phyloP scores from a whole-genome alignment of 2,113 vertebrate genomes.

The Pionites leucogaster region DNA sequence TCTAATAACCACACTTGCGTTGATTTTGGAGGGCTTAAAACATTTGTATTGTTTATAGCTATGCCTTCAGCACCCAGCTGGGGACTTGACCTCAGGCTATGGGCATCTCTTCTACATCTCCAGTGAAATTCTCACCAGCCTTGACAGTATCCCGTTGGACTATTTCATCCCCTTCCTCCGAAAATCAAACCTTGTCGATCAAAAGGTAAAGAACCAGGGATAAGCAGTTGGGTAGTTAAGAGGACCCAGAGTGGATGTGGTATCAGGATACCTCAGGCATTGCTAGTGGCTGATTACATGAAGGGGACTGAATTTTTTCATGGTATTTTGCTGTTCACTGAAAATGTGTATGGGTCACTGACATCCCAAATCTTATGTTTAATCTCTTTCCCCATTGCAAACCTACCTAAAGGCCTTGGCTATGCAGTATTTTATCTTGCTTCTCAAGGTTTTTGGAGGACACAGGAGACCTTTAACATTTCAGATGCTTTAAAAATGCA shows the following conservation, averaged over 20 bases:
- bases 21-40: background rate
- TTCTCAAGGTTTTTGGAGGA: background rate
- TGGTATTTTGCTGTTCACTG: background rate
- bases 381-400: background rate
- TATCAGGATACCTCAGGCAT: accelerated
- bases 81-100: background rate
- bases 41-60: background rate
- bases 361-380: background rate
- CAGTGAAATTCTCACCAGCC: background rate
- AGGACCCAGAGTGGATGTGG: background rate
- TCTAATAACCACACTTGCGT: background rate
- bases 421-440: background rate
- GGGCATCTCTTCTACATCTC: background rate
- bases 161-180: background rate
- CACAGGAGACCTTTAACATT: background rate
- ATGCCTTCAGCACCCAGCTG: background rate
- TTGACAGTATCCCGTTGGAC: background rate
- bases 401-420: background rate
- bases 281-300: background rate
- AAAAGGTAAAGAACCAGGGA: background rate
- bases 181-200: background rate
- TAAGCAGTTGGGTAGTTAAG: background rate
- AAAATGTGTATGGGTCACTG: background rate
- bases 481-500: background rate
- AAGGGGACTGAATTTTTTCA: background rate